These are phyloP conservation scores for Eustalomyia histrio DNA, from an alignment of 2,888 invertebrate genomes.

Conservation along the genomic window DNA sequence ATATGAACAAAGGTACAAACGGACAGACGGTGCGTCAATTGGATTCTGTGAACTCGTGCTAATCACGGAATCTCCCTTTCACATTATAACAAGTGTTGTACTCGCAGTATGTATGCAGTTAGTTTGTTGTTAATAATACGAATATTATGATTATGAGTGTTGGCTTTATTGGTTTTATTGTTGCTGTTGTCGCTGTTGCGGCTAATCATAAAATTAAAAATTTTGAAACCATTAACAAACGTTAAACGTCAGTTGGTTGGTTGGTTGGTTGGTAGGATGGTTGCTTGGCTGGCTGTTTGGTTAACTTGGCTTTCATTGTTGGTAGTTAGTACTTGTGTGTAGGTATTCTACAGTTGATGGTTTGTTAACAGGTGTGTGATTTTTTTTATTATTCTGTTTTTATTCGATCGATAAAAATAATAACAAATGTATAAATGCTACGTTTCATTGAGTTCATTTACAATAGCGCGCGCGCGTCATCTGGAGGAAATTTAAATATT, in stretches of 20 bases:
- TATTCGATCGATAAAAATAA: background rate
- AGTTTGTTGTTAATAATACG: slow-evolving; percentile 6
- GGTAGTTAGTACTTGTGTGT: background rate
- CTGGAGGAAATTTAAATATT: slow-evolving; percentile 39
- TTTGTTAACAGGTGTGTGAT: slow-evolving; percentile 59
- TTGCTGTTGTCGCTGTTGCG: slow-evolving; percentile 40
- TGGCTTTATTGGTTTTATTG: background rate
- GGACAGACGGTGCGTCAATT: background rate
- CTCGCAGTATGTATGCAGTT: too few species aligned
- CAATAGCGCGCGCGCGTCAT: slow-evolving; percentile 55
- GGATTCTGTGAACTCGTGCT: slow-evolving; percentile 62
- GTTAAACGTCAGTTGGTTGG: background rate
- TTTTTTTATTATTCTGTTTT: slow-evolving; percentile 4
- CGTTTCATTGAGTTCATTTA: slow-evolving; percentile 39
- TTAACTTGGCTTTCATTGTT: background rate
- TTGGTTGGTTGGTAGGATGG: background rate
- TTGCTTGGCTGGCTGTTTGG: background rate
- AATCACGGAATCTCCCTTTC: slow-evolving; percentile 66
- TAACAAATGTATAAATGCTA: background rate
- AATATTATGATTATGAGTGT: slow-evolving; percentile 13
- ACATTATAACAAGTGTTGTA: slow-evolving; percentile 57
- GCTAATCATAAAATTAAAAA: slow-evolving; percentile 25
- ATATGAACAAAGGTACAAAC: slow-evolving; percentile 2
- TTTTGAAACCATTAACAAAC: slow-evolving; percentile 41
- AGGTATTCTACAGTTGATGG: slow-evolving; percentile 1